Percentiles rank a stretch among this genome's conserved stretches.
Conservation (phyloP, 2,113 vertebrate species). For the Ovis canadensis region DNA sequence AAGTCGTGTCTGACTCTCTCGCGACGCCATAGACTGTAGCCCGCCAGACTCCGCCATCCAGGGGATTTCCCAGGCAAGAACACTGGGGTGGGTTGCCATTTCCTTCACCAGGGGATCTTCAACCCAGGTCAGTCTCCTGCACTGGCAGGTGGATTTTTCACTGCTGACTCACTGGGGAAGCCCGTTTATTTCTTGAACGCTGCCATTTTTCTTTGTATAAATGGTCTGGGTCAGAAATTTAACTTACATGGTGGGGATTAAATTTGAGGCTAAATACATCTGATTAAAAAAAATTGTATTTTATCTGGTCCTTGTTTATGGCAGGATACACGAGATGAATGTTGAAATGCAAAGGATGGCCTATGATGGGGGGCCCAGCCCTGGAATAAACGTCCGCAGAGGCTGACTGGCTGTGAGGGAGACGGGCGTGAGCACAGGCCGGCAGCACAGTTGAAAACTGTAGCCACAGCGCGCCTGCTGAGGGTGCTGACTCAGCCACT, state of each 20-base stretch:
- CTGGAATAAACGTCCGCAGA: neutral
- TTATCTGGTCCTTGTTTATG: neutral
- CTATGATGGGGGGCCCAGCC: neutral
- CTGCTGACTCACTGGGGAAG: neutral
- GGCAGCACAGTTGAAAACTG: neutral
- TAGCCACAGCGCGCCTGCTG: constrained; percentile 40
- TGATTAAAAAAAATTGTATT: neutral
- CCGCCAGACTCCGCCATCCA: neutral
- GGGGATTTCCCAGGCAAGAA: neutral
- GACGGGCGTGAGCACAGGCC: neutral
- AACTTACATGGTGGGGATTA: neutral
- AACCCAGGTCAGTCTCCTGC: neutral
- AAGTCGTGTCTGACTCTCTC: neutral
- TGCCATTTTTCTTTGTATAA: neutral
- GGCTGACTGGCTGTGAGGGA: constrained; percentile 16
- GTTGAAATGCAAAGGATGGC: neutral
- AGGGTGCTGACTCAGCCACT: constrained; percentile 55
- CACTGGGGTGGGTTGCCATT: neutral
- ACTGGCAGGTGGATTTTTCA: neutral
- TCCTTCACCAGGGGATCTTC: neutral
- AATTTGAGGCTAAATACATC: neutral
- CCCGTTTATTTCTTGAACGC: neutral
- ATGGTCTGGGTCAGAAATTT: neutral
- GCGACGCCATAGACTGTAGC: accelerated
- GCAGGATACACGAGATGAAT: neutral